Conservation (phyloP, 2,888 invertebrate species). For the Caenorhabditis doughertyi region DNA sequence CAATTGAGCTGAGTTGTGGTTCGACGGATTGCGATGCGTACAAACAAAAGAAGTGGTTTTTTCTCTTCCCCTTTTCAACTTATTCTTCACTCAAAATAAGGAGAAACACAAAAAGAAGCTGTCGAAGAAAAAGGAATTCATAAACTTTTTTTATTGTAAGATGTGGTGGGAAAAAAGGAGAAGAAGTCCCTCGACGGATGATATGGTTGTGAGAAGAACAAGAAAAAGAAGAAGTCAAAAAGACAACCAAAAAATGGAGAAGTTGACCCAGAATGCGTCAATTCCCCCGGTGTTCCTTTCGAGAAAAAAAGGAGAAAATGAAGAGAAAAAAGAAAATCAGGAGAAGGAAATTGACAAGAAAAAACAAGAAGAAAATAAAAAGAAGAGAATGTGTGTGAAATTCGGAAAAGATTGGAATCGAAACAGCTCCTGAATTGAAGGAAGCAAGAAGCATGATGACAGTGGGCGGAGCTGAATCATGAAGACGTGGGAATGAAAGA, state of each 20-base stretch:
- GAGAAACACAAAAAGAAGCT: slow-evolving; percentile 11
- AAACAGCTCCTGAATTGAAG: slow-evolving; percentile 5
- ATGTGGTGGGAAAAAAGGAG: slow-evolving; percentile 14
- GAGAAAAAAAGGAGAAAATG: slow-evolving; percentile 16
- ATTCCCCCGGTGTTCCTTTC: slow-evolving; percentile 35
- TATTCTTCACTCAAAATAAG: slow-evolving; percentile 9
- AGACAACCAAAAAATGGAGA: background rate
- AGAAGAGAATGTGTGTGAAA: slow-evolving; percentile 30
- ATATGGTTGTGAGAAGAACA: slow-evolving; percentile 25
- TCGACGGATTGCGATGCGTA: slow-evolving; percentile 30
- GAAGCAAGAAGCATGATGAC: slow-evolving; percentile 2
- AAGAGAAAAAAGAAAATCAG: no score
- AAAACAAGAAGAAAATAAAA: slow-evolving; percentile 10
- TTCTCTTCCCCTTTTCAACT: background rate
- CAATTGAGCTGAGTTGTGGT: slow-evolving; percentile 14
- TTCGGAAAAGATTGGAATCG: slow-evolving; percentile 40
- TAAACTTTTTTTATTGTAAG: slow-evolving; percentile 32
- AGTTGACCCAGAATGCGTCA: slow-evolving; percentile 27
- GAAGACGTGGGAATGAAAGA: slow-evolving; percentile 18
- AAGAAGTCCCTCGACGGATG: slow-evolving; percentile 50
- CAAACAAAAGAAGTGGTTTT: slow-evolving; percentile 33
- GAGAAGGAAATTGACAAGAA: slow-evolving; percentile 31
- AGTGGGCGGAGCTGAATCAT: slow-evolving; percentile 19
- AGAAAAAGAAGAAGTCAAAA: background rate
- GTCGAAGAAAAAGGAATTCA: slow-evolving; percentile 40